Base-by-base conservation (phyloP, 1,140 invertebrate genomes). In the Antheraea mylitta region DNA sequence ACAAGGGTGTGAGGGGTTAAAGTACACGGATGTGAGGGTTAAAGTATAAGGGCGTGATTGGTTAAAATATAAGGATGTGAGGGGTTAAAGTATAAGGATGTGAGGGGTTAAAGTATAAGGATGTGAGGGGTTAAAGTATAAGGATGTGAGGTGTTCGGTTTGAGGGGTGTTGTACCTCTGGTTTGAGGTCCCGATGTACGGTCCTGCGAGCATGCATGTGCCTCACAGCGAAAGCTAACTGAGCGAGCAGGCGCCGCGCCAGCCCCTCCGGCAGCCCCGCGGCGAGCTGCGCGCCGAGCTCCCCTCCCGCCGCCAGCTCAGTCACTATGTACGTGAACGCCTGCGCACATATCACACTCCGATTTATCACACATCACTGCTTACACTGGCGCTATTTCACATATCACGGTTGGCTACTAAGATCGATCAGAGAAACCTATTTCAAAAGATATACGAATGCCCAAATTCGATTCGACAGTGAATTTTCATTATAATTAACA, bases 151-250 rank as follows among this genome's bases (percentile, higher is more conserved):
- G n/a, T n/a, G n/a, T n/a, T n/a, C n/a, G 4, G 9, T 9, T 16
- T 38, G 8, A 64, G 36, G 10, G 13, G 10, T 38, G 30, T 37
- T n/a, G 16, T 18, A 66, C 64, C 64, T 66, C 36, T 19, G 11
- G 65, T 7, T 99, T 99, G 4, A 99, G 93, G 89, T 99, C 98
- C 61, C 98, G 90, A 91, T 99, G 98, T 37, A 98, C 97, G 48
- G 98, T 95, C 10, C 95, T 95, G 67, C 94, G 92, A 18, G 92
- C 93, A 91, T 98, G 97, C 94, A 98, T 97, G 83, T 96, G 97
- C 60, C 94, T 90, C 7, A 98, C 95, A 48, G 97, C 97, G 5
- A 95, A 94, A 0, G 98, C 96, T 37, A 99, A 91, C 82, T 98
- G 96, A 36, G 45, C 98, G 94, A 70, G 90, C 86, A 76, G 94